Evolutionary conservation across 1,140 invertebrate species (phyloP), one percentile per base, ranked within the genome.

Genomic region (Schlechtendalia chinensis): DNA sequence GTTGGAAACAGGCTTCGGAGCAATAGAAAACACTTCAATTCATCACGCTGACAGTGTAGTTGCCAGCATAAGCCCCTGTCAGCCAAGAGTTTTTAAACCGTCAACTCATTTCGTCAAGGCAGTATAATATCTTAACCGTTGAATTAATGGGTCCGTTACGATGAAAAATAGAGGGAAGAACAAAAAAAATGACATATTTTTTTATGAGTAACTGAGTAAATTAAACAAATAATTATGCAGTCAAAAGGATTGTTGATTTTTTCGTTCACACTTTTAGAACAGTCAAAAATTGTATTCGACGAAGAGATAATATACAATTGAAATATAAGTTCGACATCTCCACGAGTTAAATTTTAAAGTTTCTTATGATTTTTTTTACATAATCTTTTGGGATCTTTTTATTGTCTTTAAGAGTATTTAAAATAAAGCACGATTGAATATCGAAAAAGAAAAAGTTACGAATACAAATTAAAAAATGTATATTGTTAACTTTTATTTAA

Each of bases 11-110:
- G 75, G 56, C 58, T 79, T 79, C 22, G 39, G 39, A 63, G 54
- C 56, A 79, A 79, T 79, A 61, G 54, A 79, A 79, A 79, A 79
- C 75, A 79, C 56, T 61, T 79, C 75, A 79, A 79, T 79, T 79
- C 75, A 79, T 79, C 75, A 79, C 56, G 29, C 56, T 47, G 74
- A 77, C 75, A 63, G 54, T 79, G 39, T 29, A 79, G 75, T 59
- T 39, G 39, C 22, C 17, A 32, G 56, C 72, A 58, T 77, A 77
- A 77, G 72, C 72, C 54, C 72, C 32, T 77, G 72, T 77, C 72
- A 77, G 72, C 72, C 32, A 77, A 24, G 54, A 77, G 72, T 77
- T 77, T 77, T 77, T 77, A 77, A 77, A 58, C 72, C 72, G 54
- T 77, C 56, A 77, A 77, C 72, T 77, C 29, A 45, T 77, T 59